phyloP scores from a whole-genome alignment of 2,888 invertebrate genomes.

The Cryptophagus acutangulus region DNA sequence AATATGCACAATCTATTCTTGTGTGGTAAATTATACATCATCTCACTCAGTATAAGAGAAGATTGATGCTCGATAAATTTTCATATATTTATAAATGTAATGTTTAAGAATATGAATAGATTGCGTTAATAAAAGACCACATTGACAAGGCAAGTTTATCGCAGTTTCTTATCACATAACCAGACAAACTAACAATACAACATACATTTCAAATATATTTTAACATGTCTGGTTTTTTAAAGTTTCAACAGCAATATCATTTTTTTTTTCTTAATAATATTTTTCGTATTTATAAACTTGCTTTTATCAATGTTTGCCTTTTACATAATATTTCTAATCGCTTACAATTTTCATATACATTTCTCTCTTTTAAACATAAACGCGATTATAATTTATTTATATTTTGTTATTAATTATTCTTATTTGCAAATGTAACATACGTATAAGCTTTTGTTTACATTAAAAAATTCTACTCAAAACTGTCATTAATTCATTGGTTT shows the following conservation, averaged over 20 bases:
- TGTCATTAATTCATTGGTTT: no score
- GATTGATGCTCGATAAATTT: slow-evolving; percentile 25
- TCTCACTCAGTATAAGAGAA: slow-evolving; percentile 9
- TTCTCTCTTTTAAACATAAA: slow-evolving; percentile 13
- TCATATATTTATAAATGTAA: slow-evolving; percentile 24
- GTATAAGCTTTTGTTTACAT: no score
- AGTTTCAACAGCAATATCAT: background rate
- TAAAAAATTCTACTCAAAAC: no score
- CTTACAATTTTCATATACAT: slow-evolving; percentile 14
- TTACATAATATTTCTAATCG: slow-evolving; percentile 19
- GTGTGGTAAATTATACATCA: background rate
- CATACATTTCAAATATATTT: background rate
- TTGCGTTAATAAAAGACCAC: slow-evolving; percentile 35
- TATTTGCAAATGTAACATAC: slow-evolving; percentile 39
- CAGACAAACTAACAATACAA: slow-evolving; percentile 20
- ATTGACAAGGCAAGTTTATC: slow-evolving; percentile 36
- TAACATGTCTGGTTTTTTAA: slow-evolving; percentile 3
- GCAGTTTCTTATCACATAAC: slow-evolving; percentile 31
- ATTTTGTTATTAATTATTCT: slow-evolving; percentile 35
- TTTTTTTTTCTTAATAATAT: no score
- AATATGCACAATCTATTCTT: slow-evolving; percentile 22
- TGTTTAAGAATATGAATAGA: slow-evolving; percentile 31
- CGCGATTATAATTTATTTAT: slow-evolving; percentile 23
- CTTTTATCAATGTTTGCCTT: slow-evolving; percentile 21
- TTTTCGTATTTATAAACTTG: slow-evolving; percentile 14